Evolutionary conservation across 2,113 vertebrate species (phyloP).

Genomic region (Puma concolor): DNA sequence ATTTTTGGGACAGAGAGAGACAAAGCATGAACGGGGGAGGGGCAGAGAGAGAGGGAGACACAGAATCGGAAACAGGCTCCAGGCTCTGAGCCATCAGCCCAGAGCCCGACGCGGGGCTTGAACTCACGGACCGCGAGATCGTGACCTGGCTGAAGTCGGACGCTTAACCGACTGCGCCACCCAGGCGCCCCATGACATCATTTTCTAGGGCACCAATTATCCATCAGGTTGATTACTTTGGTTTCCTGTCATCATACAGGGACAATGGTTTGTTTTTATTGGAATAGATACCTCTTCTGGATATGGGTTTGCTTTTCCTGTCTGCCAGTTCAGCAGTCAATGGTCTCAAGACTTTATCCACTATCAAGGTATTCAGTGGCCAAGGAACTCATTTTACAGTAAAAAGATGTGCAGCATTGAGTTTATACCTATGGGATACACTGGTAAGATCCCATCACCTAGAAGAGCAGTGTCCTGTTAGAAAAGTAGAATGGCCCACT

Average conservation of each 20-base stretch:
- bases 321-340: not conserved
- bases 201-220: not conserved
- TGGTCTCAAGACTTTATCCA: not conserved
- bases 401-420: not conserved
- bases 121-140: no score
- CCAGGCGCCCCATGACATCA: no score
- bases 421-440: not conserved
- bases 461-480: not conserved
- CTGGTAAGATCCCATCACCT: not conserved
- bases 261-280: not conserved
- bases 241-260: not conserved
- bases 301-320: not conserved
- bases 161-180: no score
- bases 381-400: not conserved
- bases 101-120: no score
- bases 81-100: no score
- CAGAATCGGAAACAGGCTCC: no score
- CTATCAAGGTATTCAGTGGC: not conserved
- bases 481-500: not conserved
- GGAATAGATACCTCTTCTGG: not conserved
- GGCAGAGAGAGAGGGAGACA: no score
- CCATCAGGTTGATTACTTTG: not conserved
- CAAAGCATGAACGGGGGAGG: no score
- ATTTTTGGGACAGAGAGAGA: no score
- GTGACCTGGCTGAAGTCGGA: no score